phyloP scores from a whole-genome alignment of 2,797 vertebrate species.

The Paramormyrops hopkinsi region DNA sequence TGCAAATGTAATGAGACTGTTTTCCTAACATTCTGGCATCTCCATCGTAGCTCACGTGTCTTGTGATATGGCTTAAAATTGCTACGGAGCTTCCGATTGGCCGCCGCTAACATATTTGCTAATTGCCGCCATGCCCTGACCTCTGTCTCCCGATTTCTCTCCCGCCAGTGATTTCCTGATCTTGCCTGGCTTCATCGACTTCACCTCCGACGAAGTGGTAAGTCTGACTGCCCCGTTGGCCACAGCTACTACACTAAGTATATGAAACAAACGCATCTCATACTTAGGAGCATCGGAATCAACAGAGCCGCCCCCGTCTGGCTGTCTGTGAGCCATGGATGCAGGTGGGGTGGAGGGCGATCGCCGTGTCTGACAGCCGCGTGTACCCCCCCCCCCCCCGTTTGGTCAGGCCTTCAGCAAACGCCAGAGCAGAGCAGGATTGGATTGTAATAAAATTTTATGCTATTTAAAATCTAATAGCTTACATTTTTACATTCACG shows the following conservation, averaged over 20 bases:
- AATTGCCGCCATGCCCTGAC: background rate
- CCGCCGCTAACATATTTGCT: background rate
- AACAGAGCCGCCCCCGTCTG: background rate
- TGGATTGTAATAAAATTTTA: background rate
- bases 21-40: background rate
- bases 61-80: background rate
- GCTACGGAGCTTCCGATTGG: background rate
- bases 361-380: background rate
- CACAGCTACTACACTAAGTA: background rate
- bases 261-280: background rate
- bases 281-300: background rate
- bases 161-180: slow-evolving; percentile 85
- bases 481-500: background rate
- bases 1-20: background rate
- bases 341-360: background rate
- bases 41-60: background rate
- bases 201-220: slow-evolving; percentile 89
- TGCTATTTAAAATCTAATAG: background rate
- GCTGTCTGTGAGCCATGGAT: background rate
- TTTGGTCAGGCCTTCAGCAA: background rate
- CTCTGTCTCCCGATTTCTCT: slow-evolving; percentile 26
- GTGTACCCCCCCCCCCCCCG: background rate
- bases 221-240: slow-evolving; percentile 43
- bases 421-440: background rate
- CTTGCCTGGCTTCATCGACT: slow-evolving; percentile 92